Evolutionary conservation across 2,888 invertebrate species (phyloP), one percentile per base, ranked within the genome.

Genomic region (Dryadula phaetusa): DNA sequence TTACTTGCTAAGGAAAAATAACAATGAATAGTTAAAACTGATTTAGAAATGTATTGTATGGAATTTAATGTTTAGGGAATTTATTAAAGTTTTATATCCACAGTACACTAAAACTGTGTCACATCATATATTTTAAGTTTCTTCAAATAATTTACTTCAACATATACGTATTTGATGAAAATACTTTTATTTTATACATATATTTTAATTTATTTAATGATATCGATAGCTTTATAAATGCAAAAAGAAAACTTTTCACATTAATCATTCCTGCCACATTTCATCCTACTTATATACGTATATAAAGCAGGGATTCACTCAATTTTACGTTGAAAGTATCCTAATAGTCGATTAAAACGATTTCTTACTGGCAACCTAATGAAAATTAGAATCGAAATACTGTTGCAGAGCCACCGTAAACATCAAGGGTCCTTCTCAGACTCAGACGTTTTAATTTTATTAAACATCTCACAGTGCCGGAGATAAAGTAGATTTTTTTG

Each of bases 401-500:
- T 79, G 82, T 84, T 83, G 82, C 79, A 81, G 77, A 81, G 82
- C 80, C 77, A 82, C 79, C 79, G 82, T 87, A 86, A 87, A 89
- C 86, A 90, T 87, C 79, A 83, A 82, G 83, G 83, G 82, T 74
- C 80, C 80, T 78, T 80, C 80, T 84, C 83, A 81, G 82, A 85
- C 81, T 85, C 84, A 81, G 83, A 87, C 87, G 79, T 88, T 91
- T 91, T 90, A 90, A 92, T 92, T 91, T 91, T 90, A 91, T 90
- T 90, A 88, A 90, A 87, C 88, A 87, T 86, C 90, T 87, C 85
- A 83, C 83, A 78, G 82, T 85, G 80, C 83, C 82, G 82, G 81
- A 86, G 86, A 90, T 90, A 90, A 90, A 91, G 88, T 91, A 87
- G 89, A 91, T 91, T 92, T 91, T 91, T 92, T 91, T 86, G 86